These are phyloP conservation scores for Zaprionus nigranus DNA, from an alignment of 1,140 invertebrate genomes.

Conservation along the genomic window DNA sequence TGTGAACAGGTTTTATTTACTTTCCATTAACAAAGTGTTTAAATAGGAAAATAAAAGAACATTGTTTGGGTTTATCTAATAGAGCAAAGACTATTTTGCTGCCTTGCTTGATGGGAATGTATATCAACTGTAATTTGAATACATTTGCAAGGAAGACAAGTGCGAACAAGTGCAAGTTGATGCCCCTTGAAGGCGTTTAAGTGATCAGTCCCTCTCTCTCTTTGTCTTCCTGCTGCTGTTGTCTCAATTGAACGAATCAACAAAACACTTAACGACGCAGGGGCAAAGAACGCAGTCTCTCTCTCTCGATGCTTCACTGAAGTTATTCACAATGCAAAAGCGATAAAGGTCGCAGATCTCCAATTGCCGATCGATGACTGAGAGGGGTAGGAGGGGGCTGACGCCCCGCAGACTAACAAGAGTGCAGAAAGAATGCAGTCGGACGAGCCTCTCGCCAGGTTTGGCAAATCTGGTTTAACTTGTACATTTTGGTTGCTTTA, in stretches of 20 bases:
- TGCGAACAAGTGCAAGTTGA: neutral
- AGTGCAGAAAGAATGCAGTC: slow-evolving; percentile 2
- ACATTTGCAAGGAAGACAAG: neutral
- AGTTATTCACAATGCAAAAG: neutral
- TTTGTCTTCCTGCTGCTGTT: no score
- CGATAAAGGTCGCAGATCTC: neutral
- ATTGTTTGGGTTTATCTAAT: neutral
- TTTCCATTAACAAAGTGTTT: neutral
- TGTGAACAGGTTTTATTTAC: neutral
- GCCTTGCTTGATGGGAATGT: neutral
- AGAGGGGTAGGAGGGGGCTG: neutral
- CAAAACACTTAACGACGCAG: slow-evolving; percentile 4
- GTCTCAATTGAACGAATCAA: neutral
- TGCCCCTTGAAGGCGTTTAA: neutral
- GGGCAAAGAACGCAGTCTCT: slow-evolving; percentile 3
- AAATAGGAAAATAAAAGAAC: neutral
- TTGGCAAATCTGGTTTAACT: slow-evolving; percentile 1
- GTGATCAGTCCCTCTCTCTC: neutral
- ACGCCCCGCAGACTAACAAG: neutral
- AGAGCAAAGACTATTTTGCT: neutral
- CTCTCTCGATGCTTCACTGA: neutral
- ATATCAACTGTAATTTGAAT: neutral
- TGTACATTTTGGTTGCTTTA: neutral
- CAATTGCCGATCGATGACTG: neutral
- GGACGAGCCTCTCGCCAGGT: neutral